Base-by-base conservation (phyloP, 2,797 vertebrate genomes). In the Mus minutoides region DNA sequence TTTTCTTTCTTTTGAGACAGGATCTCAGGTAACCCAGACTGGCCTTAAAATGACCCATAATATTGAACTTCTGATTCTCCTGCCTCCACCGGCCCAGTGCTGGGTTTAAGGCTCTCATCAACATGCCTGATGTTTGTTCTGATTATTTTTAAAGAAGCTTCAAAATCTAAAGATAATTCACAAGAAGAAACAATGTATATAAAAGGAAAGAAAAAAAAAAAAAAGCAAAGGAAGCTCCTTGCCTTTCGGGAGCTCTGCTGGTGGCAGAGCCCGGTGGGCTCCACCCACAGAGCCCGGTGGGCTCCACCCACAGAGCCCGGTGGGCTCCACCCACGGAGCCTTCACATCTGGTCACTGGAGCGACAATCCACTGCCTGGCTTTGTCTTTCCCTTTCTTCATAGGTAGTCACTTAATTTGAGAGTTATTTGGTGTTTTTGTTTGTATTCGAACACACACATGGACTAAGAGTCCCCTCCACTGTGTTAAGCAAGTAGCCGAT, bases 311-410 rank as follows among this genome's bases (percentile, higher is more conserved):
- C 43, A 46, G 43, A 46, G 43, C 43, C 43, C 4, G 4, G 43
- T 46, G 43, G 17, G 2, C 24, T 40, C 43, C 0, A 1, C 0
- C 1, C 0, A 10, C 60, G 16, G 16, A 54, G 16, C 58, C 43
- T 52, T 22, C n/a, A 31, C 31, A 4, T 16, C 10, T 22, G 29
- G 29, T 22, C 5, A 1, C 37, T 21, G 43, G 40, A 31, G 43
- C 2, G 0, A 10, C 0, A 1, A 12, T 49, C 19, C 4, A 3
- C 11, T 0, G 40, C 12, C 87, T 34, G 13, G 0, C 31, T 1
- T 19, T n/a, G 60, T 56, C 58, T 64, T 13, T 37, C 56, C 17
- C 1, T 52, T 78, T 49, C 13, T 21, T 71, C 22, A 24, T 7
- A 7, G 19, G 24, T 24, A 52, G n/a, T 37, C 58, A 73, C 46